Evolutionary conservation across 1,140 invertebrate genomes (phyloP).

Genomic region (Heliconius hermathena): DNA sequence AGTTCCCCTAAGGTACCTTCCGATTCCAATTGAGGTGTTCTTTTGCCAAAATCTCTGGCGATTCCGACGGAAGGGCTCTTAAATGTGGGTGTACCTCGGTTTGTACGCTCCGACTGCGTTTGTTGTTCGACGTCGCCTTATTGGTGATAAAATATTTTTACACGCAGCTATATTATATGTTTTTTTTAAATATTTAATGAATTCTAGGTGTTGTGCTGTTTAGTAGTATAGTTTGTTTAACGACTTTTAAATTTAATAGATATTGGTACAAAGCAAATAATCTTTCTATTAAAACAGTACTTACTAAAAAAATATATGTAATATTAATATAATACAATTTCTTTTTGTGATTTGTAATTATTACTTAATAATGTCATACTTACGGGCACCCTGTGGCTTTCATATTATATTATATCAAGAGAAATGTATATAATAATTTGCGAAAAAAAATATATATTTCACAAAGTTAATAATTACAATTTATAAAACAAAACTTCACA

Average conservation of each 20-base stretch:
- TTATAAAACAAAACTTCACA: not conserved
- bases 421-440: not conserved
- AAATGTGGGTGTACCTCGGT: slow-evolving; percentile 70
- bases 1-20: slow-evolving; percentile 64
- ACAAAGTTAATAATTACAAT: not conserved
- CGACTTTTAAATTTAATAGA: too few relatives aligned
- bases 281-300: too few relatives aligned
- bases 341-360: too few relatives aligned
- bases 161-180: not conserved
- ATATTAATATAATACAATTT: too few relatives aligned
- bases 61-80: slow-evolving; percentile 72
- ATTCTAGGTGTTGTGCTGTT: too few relatives aligned
- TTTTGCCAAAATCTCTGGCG: slow-evolving; percentile 75
- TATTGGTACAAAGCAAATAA: too few relatives aligned
- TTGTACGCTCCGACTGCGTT: slow-evolving; percentile 55
- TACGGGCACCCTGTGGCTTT: not conserved
- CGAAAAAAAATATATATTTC: not conserved
- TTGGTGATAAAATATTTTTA: slow-evolving; percentile 17
- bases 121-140: slow-evolving; percentile 71
- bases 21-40: slow-evolving; percentile 59
- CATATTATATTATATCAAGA: not conserved
- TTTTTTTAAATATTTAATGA: too few relatives aligned
- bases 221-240: too few relatives aligned
- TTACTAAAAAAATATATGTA: too few relatives aligned
- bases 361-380: not conserved